phyloP scores from a whole-genome alignment of 2,888 invertebrate genomes.

The Agrochola litura region DNA sequence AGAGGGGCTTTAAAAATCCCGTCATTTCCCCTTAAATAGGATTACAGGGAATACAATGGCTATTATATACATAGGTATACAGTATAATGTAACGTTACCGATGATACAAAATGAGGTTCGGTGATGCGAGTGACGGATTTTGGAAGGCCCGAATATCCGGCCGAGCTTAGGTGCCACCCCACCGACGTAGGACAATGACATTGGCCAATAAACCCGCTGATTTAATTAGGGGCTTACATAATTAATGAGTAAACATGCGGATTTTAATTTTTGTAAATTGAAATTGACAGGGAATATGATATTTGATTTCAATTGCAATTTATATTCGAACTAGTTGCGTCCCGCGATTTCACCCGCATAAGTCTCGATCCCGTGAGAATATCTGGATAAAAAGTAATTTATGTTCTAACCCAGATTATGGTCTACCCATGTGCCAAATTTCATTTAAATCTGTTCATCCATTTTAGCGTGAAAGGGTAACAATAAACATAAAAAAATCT shows the following conservation, averaged over 20 bases:
- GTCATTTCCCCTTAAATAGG: conserved; percentile 57
- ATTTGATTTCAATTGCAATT: conserved; percentile 13
- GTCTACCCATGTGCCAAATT: no score
- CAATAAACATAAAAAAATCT: no score
- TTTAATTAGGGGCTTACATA: conserved; percentile 43
- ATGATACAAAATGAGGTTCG: conserved; percentile 59
- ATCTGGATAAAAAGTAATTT: no score
- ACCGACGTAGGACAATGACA: conserved; percentile 52
- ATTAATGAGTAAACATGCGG: conserved; percentile 25
- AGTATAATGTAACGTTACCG: conserved; percentile 51
- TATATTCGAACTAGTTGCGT: neutral
- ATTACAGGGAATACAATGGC: conserved; percentile 60
- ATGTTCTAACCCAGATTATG: no score
- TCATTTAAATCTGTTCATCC: no score
- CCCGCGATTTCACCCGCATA: no score
- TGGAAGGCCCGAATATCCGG: conserved; percentile 52
- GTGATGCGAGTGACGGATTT: conserved; percentile 64
- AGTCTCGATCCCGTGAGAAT: no score
- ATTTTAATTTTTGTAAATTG: neutral
- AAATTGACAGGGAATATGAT: conserved; percentile 2
- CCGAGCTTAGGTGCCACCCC: conserved; percentile 41
- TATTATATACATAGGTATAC: conserved; percentile 35
- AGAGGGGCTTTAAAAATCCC: conserved; percentile 59
- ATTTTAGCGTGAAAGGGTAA: no score
- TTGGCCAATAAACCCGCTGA: conserved; percentile 42